A percentile compares a stretch with the other conserved stretches of the same genome.
Conservation (phyloP, 2,797 vertebrate species). For the Danio kyathit region DNA sequence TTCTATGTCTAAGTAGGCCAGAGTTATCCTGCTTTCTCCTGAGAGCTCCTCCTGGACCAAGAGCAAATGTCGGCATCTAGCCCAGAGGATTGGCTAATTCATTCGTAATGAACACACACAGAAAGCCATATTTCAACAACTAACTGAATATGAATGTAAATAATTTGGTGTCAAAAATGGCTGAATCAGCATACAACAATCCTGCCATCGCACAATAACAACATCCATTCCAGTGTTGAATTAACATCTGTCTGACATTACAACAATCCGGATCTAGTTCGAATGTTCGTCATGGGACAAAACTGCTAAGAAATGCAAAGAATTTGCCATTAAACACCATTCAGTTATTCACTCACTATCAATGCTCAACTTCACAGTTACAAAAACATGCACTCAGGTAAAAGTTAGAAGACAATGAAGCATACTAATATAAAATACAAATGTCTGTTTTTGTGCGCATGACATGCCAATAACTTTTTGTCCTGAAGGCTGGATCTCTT, state of each 20-base stretch:
- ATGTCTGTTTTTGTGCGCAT: not conserved
- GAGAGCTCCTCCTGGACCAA: constrained; percentile 40
- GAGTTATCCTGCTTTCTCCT: constrained; percentile 27
- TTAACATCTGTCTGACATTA: constrained; percentile 39
- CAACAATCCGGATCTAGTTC: constrained; percentile 14
- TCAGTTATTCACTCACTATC: not conserved
- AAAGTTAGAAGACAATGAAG: not conserved
- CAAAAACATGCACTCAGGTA: not conserved
- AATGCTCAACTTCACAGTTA: not conserved
- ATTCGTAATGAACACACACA: constrained; percentile 29
- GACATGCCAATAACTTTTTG: constrained; percentile 24
- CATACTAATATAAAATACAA: not conserved
- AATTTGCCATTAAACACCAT: not conserved
- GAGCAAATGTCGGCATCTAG: constrained; percentile 13
- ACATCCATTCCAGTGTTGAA: not conserved
- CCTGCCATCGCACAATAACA: not conserved
- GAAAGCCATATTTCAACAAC: constrained; percentile 3
- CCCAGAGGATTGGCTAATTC: constrained; percentile 32
- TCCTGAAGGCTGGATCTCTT: constrained; percentile 18
- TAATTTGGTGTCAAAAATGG: not conserved
- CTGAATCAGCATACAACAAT: not conserved
- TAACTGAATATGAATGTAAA: not conserved
- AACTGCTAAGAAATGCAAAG: not conserved
- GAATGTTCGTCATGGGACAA: not conserved
- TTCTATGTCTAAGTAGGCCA: constrained; percentile 28